Conservation (phyloP, 2,888 invertebrate genomes). For the Chymomyza fuscimana region DNA sequence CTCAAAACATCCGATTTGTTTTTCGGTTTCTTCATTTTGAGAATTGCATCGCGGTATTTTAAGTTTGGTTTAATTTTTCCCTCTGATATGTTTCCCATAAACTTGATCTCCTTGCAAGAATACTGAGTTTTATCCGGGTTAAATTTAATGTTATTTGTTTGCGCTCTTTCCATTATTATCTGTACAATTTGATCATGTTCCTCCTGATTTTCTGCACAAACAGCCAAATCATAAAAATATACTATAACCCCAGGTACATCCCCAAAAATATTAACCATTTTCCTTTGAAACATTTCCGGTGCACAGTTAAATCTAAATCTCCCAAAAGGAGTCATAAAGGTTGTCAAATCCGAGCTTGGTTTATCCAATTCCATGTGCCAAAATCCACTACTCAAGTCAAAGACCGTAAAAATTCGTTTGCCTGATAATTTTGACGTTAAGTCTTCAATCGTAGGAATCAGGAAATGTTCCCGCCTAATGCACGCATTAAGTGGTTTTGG, state of each 20-base stretch:
- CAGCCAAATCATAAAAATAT: slow-evolving; percentile 73
- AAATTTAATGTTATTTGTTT: no score
- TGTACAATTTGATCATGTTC: slow-evolving; percentile 40
- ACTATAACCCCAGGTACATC: slow-evolving; percentile 56
- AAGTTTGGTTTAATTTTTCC: slow-evolving; percentile 36
- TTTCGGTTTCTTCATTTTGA: slow-evolving; percentile 5
- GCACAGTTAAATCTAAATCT: slow-evolving; percentile 49
- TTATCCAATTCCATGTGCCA: slow-evolving; percentile 47
- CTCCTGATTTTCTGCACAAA: slow-evolving; percentile 40
- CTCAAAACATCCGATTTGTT: no score
- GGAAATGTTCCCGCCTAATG: slow-evolving; percentile 55
- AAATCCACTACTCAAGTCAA: slow-evolving; percentile 31
- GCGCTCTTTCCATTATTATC: no score
- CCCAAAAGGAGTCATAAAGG: slow-evolving; percentile 53
- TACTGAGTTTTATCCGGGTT: no score
- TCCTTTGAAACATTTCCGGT: no score
- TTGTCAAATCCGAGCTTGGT: slow-evolving; percentile 44
- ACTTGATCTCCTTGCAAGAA: no score
- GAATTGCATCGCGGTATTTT: neutral
- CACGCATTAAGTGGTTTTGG: slow-evolving; percentile 53
- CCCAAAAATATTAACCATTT: no score
- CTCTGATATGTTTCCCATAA: slow-evolving; percentile 18
- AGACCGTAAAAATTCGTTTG: slow-evolving; percentile 39
- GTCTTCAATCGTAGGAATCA: slow-evolving; percentile 56
- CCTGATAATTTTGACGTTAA: slow-evolving; percentile 27